These are phyloP conservation scores for Xenopus borealis DNA, from an alignment of 2,113 vertebrate genomes.

Conservation along the genomic window DNA sequence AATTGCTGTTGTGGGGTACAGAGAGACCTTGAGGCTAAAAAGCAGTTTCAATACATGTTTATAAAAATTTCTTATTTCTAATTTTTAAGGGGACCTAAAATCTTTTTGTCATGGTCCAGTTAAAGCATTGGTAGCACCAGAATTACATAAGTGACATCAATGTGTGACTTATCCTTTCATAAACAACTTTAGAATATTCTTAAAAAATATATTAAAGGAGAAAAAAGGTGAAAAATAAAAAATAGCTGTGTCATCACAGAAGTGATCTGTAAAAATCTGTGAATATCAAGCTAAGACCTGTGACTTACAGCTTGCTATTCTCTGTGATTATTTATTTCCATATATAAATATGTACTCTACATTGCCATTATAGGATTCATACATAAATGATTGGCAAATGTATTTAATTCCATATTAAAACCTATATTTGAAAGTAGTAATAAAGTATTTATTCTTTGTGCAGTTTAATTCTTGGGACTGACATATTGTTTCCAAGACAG, in stretches of 20 bases:
- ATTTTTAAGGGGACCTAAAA: too few species aligned
- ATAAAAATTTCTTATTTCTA: too few species aligned
- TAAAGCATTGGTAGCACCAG: too few species aligned
- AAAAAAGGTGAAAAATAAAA: not conserved
- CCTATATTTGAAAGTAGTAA: not conserved
- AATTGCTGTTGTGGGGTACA: too few species aligned
- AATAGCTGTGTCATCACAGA: slow-evolving; percentile 35
- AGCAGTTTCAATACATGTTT: too few species aligned
- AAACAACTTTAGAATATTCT: too few species aligned
- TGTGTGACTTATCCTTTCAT: too few species aligned
- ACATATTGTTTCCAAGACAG: not conserved
- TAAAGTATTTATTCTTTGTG: not conserved
- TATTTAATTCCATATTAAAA: not conserved
- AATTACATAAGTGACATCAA: too few species aligned
- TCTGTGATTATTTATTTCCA: slow-evolving; percentile 12
- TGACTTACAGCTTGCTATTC: slow-evolving; percentile 29
- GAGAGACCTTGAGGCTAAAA: too few species aligned
- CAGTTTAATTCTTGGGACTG: not conserved
- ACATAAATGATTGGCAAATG: not conserved
- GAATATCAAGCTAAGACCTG: slow-evolving; percentile 29
- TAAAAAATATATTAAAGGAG: too few species aligned
- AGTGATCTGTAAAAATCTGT: slow-evolving; percentile 12
- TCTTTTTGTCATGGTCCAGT: too few species aligned
- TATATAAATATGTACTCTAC: slow-evolving; percentile 22
- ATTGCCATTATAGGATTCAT: not conserved